phyloP scores from a whole-genome alignment of 2,797 vertebrate species.

The Danionella dracula region DNA sequence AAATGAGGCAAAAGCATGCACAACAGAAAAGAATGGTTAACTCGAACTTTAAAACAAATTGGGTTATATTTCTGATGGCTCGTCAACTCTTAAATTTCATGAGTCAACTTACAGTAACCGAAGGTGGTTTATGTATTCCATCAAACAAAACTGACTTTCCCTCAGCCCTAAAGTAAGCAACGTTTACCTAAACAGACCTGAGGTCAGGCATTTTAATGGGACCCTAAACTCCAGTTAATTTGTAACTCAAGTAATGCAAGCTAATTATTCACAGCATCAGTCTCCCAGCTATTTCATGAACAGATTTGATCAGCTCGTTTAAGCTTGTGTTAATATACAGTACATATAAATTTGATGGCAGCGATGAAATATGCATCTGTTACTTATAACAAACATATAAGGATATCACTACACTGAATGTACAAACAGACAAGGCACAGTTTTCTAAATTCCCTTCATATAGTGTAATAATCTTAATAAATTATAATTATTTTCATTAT shows the following conservation, averaged over 20 bases:
- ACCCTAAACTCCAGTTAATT: conserved; percentile 19
- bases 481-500: no score
- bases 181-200: conserved; percentile 16
- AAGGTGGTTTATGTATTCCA: background rate
- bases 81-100: background rate
- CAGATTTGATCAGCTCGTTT: background rate
- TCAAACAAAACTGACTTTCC: background rate
- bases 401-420: background rate
- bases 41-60: background rate
- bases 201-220: conserved; percentile 17
- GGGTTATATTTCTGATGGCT: background rate
- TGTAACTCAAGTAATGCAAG: conserved; percentile 25
- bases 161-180: conserved; percentile 12
- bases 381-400: background rate
- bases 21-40: background rate
- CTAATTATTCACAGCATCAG: conserved; percentile 17
- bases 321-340: background rate
- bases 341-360: background rate
- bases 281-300: conserved; percentile 1
- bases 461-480: no score
- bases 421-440: background rate
- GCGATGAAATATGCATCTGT: background rate
- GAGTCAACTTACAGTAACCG: no score
- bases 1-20: conserved; percentile 1
- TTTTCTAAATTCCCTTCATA: no score